Evolutionary conservation across 2,888 invertebrate species (phyloP), one percentile per base, ranked within the genome.

Genomic region (Eucera pruinosa): DNA sequence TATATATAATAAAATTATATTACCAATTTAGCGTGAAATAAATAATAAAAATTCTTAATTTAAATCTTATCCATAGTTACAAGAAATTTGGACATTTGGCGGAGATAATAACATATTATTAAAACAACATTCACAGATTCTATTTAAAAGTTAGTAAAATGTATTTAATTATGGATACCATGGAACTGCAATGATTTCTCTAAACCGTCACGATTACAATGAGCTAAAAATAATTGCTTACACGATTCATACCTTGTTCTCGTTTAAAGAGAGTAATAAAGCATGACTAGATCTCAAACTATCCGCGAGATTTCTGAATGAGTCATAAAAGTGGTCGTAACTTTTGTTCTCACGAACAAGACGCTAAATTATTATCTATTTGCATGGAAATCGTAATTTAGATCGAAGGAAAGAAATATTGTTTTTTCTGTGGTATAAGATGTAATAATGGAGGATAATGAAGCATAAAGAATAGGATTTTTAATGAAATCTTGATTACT

Each of bases 251-350:
- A 43, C 41, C 18, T 58, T 13, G 58, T 27, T 58, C 25, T 23
- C 57, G 39, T 39, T 57, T n/a, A 39, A 50, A 50, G 25, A 6
- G n/a, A 27, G 25, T 6, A 27, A 50, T n/a, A 25, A 50, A 50
- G 15, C 15, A 15, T 27, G 48, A 50, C 48, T 50, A 25, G 48
- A 39, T 57, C 39, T 2, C 9, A 6, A n/a, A 27, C 41, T 41
- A 41, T 18, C 13, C 9, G 0, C 27, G 18, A 58, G 25, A 43
- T 25, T 27, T 13, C 25, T 27, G 25, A 43, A 13, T 0, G 25
- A 43, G 58, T 58, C 41, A 43, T 41, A 41, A 43, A 58, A 43
- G 25, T 27, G 2, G 39, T 23, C 55, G 9, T 15, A 57, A 11
- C 57, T 25, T 25, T 11, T 39, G 25, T 57, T 57, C 23, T 39